Conservation (phyloP, 2,113 vertebrate genomes). For the Crotalus viridis region DNA sequence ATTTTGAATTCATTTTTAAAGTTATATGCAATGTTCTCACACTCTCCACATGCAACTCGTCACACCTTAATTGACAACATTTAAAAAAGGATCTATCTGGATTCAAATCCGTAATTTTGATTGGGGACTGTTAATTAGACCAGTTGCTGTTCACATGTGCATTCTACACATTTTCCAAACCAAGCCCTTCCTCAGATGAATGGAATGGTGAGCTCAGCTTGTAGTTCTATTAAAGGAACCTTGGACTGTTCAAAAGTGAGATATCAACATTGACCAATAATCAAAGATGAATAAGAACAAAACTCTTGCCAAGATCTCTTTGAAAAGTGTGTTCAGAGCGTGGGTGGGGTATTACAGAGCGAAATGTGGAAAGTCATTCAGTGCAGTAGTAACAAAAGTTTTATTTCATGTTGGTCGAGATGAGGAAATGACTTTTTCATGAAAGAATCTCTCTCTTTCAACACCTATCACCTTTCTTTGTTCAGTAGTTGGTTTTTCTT, state of each 20-base stretch:
- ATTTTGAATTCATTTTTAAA: background rate
- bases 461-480: background rate
- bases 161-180: background rate
- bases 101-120: background rate
- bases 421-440: background rate
- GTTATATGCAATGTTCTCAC: background rate
- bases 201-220: background rate
- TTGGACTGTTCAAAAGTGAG: background rate
- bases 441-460: background rate
- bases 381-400: background rate
- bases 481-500: background rate
- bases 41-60: background rate
- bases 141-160: background rate
- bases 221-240: background rate
- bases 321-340: background rate
- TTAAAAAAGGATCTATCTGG: background rate
- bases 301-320: background rate
- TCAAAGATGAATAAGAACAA: background rate
- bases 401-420: background rate
- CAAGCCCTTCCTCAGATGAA: background rate
- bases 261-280: background rate
- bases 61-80: background rate
- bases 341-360: background rate
- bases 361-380: background rate
- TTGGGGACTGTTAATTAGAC: background rate